These are phyloP conservation scores for Strix uralensis DNA, from an alignment of 2,113 vertebrate genomes.

Conservation along the genomic window DNA sequence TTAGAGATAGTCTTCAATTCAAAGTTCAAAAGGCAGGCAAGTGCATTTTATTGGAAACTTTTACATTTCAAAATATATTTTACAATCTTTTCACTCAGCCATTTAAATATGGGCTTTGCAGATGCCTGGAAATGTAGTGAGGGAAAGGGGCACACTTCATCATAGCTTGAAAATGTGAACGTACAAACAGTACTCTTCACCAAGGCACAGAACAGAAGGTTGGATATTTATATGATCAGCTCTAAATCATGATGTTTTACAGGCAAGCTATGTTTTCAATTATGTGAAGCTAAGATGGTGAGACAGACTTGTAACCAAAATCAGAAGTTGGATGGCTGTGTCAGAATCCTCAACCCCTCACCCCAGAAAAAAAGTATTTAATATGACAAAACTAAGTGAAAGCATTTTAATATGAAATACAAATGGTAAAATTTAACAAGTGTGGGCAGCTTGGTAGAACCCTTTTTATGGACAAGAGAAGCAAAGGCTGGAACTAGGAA, in stretches of 20 bases:
- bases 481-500: not conserved
- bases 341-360: not conserved
- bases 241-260: constrained; percentile 46
- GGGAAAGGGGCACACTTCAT: constrained; percentile 15
- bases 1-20: not conserved
- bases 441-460: not conserved
- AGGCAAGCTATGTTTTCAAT: constrained; percentile 37
- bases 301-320: not conserved
- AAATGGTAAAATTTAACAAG: not conserved
- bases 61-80: constrained; percentile 33
- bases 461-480: not conserved
- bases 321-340: not conserved
- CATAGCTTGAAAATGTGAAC: constrained; percentile 13
- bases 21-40: constrained; percentile 41
- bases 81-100: constrained; percentile 12
- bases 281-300: not conserved
- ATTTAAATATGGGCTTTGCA: constrained; percentile 46
- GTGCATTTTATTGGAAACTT: constrained; percentile 5
- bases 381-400: not conserved
- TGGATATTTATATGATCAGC: constrained; percentile 54
- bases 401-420: not conserved
- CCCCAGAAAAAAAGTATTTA: not conserved
- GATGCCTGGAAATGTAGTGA: not conserved
- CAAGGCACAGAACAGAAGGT: constrained; percentile 53
- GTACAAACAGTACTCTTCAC: constrained; percentile 44